These are phyloP conservation scores for Prenolepis imparis DNA, from an alignment of 2,888 invertebrate species.

Conservation along the genomic window DNA sequence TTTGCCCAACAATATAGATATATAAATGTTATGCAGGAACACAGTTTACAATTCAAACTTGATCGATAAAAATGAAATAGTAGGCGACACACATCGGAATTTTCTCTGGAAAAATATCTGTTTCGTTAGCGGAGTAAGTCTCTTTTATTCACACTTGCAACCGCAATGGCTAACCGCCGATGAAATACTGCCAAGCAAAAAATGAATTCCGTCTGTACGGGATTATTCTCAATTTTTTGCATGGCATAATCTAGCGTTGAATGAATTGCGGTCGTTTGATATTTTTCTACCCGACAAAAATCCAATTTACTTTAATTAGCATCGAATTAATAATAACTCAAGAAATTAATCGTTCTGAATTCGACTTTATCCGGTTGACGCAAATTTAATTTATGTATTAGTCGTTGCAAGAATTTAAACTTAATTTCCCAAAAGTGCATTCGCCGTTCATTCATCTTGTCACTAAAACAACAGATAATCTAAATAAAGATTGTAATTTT, in stretches of 20 bases:
- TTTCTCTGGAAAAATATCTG: conserved; percentile 35
- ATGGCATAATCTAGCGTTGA: neutral
- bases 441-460: neutral
- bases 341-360: neutral
- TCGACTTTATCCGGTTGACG: neutral
- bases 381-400: neutral
- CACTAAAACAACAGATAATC: neutral
- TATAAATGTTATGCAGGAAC: conserved; percentile 19
- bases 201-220: conserved; percentile 2
- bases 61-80: conserved; percentile 47
- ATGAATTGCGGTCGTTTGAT: neutral
- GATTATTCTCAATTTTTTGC: conserved; percentile 7
- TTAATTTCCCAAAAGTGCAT: neutral
- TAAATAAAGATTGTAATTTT: neutral
- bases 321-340: neutral
- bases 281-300: neutral
- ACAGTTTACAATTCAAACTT: conserved; percentile 12
- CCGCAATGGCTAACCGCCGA: conserved; percentile 2
- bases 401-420: neutral
- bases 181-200: conserved; percentile 10
- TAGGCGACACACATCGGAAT: neutral
- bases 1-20: neutral
- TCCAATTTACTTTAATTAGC: conserved; percentile 6
- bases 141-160: conserved; percentile 40
- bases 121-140: neutral